Evolutionary conservation across 2,797 vertebrate species (phyloP).

Genomic region (Crax fasciolata): DNA sequence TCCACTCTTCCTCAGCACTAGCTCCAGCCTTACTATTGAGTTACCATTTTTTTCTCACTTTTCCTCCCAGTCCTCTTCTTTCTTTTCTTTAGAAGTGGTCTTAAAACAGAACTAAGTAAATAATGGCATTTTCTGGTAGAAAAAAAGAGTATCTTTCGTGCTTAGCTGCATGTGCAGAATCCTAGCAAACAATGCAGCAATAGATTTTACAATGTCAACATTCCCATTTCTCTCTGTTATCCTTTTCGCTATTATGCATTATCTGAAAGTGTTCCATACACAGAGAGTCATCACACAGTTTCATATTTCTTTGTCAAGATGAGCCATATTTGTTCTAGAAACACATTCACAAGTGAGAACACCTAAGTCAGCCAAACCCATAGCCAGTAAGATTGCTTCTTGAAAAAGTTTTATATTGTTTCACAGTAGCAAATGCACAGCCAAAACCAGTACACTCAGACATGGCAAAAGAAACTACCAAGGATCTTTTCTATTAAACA

Average conservation of each 20-base stretch:
- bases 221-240: neutral
- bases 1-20: neutral
- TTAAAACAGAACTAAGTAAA: neutral
- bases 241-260: neutral
- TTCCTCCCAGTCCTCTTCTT: neutral
- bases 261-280: neutral
- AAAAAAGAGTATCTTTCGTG: neutral
- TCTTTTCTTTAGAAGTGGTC: neutral
- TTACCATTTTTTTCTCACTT: neutral
- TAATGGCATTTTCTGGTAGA: slow-evolving; percentile 1
- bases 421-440: neutral
- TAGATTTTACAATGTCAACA: neutral
- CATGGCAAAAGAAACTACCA: neutral
- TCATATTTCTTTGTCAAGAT: neutral
- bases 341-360: neutral
- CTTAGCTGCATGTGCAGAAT: neutral
- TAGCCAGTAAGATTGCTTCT: neutral
- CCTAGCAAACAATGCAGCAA: neutral
- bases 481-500: neutral
- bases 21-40: neutral
- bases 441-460: neutral
- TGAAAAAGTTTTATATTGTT: neutral
- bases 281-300: neutral
- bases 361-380: neutral
- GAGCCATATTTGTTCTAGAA: neutral